A percentile compares a stretch with the other conserved stretches of the same genome.
Evolutionary conservation across 2,888 invertebrate genomes (phyloP).

Genomic region (Aporophyla nigra): DNA sequence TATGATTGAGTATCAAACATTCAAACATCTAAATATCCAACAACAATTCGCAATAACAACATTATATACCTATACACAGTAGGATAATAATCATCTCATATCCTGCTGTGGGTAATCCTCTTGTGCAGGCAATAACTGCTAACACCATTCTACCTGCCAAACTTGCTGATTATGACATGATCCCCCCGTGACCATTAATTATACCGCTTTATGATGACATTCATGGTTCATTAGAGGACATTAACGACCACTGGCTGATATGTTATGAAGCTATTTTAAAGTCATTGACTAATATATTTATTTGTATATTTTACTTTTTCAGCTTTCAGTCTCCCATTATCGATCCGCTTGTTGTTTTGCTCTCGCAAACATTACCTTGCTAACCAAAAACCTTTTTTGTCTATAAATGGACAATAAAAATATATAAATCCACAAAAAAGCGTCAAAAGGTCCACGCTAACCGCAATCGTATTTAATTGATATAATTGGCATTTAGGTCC

Average conservation of each 20-base stretch:
- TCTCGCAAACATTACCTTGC: slow-evolving; percentile 18
- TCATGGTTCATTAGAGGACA: slow-evolving; percentile 39
- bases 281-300: neutral
- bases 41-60: too few species aligned
- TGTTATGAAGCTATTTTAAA: slow-evolving; percentile 16
- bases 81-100: neutral
- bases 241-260: slow-evolving; percentile 30
- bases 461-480: slow-evolving; percentile 87
- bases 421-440: slow-evolving; percentile 68
- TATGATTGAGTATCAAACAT: too few species aligned
- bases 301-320: slow-evolving; percentile 14
- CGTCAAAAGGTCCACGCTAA: slow-evolving; percentile 62
- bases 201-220: slow-evolving; percentile 41
- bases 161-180: slow-evolving; percentile 44
- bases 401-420: slow-evolving; percentile 57
- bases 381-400: slow-evolving; percentile 53
- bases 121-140: slow-evolving; percentile 1
- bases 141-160: slow-evolving; percentile 28
- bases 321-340: slow-evolving; percentile 23
- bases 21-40: too few species aligned
- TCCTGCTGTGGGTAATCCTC: neutral
- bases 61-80: too few species aligned
- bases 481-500: slow-evolving; percentile 87
- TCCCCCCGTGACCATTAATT: slow-evolving; percentile 46
- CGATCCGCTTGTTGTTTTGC: slow-evolving; percentile 21